Evolutionary conservation across 2,797 vertebrate species (phyloP).

Genomic region (Coluber constrictor): DNA sequence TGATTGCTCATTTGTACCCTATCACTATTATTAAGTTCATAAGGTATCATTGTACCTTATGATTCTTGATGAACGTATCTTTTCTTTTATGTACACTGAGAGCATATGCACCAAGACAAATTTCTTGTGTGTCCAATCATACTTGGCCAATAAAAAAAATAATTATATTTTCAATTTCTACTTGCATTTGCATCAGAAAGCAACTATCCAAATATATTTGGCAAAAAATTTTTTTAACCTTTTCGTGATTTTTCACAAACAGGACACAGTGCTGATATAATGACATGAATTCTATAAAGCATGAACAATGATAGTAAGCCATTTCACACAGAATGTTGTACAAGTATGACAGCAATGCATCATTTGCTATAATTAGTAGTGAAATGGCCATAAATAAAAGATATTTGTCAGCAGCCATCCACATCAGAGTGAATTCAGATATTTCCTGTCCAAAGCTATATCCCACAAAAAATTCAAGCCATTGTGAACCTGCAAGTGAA

Average conservation of each 20-base stretch:
- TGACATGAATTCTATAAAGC: background rate
- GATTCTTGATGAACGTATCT: too few species aligned
- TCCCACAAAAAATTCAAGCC: background rate
- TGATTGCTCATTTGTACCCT: too few species aligned
- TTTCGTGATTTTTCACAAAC: background rate
- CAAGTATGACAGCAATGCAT: background rate
- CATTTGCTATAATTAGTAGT: background rate
- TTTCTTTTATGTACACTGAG: too few species aligned
- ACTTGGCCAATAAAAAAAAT: too few species aligned
- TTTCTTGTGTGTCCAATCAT: too few species aligned
- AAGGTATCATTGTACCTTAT: too few species aligned
- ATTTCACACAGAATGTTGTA: background rate
- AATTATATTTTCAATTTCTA: background rate
- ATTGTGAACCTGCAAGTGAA: background rate
- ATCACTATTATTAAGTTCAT: too few species aligned
- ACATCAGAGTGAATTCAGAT: background rate
- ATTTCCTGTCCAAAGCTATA: background rate
- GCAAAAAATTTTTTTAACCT: background rate
- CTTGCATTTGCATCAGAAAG: background rate
- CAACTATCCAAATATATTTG: background rate
- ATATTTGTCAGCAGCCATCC: background rate
- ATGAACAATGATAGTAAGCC: background rate
- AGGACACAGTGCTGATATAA: background rate
- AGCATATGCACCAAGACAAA: too few species aligned
- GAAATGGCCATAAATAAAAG: background rate